Evolutionary conservation across 2,113 vertebrate genomes (phyloP).

Genomic region (Clarias gariepinus): DNA sequence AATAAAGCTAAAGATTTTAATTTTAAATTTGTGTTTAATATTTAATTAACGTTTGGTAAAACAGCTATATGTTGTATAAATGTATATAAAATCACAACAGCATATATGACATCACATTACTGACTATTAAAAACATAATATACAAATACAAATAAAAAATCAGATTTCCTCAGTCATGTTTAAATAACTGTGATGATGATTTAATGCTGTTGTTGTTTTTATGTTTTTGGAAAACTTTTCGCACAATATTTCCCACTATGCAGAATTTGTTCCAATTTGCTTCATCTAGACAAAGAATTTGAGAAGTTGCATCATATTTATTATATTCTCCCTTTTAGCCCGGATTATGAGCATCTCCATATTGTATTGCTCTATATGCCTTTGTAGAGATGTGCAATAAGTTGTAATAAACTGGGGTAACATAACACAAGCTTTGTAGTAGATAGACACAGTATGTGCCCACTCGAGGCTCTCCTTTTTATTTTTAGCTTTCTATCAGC

Average conservation of each 20-base stretch:
- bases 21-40: neutral
- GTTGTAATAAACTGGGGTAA: conserved; percentile 23
- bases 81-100: neutral
- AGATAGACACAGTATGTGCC: conserved; percentile 11
- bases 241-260: neutral
- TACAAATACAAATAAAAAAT: too few relatives aligned
- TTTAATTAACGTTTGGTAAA: neutral
- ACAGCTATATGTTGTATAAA: too few relatives aligned
- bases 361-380: neutral
- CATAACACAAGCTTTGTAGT: conserved; percentile 11
- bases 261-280: neutral
- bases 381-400: conserved; percentile 1
- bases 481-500: conserved; percentile 46
- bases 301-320: conserved; percentile 3
- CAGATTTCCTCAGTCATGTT: neutral
- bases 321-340: neutral
- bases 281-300: neutral
- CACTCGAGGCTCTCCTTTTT: conserved; percentile 9
- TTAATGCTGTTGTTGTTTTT: neutral
- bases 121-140: too few relatives aligned
- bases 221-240: too few relatives aligned
- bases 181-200: neutral
- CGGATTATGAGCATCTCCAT: neutral
- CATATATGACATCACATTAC: neutral
- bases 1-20: neutral